Percentiles rank a stretch among this genome's conserved stretches.
Evolutionary conservation across 2,888 invertebrate species (phyloP).

Genomic region (Odontothrips loti): DNA sequence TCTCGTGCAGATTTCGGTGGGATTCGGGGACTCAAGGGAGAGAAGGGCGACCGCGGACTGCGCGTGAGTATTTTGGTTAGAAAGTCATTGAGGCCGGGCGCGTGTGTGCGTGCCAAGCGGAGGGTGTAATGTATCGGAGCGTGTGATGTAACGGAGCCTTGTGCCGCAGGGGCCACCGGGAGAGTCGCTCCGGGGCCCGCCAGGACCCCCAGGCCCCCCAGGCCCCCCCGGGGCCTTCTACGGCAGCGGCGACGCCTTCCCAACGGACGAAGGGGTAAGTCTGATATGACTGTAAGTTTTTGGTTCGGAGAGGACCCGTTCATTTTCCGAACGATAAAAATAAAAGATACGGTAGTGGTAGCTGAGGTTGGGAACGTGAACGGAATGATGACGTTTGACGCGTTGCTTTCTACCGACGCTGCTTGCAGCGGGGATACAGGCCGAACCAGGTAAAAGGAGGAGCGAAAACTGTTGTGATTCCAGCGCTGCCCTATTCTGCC

Average conservation of each 20-base stretch:
- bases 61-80: background rate
- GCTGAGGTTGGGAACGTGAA: too few relatives aligned
- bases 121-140: too few relatives aligned
- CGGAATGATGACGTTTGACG: background rate
- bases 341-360: background rate
- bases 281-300: background rate
- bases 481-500: background rate
- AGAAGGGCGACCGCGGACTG: conserved; percentile 43
- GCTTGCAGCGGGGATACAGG: conserved; percentile 1
- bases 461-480: background rate
- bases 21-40: conserved; percentile 42
- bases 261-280: conserved; percentile 7
- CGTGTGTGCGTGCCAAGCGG: background rate
- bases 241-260: conserved; percentile 15
- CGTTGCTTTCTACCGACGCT: background rate
- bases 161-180: conserved; percentile 38
- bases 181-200: conserved; percentile 39
- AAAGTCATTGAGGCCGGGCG: background rate
- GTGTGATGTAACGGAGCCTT: background rate
- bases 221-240: conserved; percentile 40
- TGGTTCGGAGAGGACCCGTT: background rate
- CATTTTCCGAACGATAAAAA: too few relatives aligned
- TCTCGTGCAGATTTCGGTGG: background rate
- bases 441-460: background rate
- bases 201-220: conserved; percentile 41